These are phyloP conservation scores for Alligator mississippiensis DNA, from an alignment of 2,113 vertebrate species.

Conservation along the genomic window DNA sequence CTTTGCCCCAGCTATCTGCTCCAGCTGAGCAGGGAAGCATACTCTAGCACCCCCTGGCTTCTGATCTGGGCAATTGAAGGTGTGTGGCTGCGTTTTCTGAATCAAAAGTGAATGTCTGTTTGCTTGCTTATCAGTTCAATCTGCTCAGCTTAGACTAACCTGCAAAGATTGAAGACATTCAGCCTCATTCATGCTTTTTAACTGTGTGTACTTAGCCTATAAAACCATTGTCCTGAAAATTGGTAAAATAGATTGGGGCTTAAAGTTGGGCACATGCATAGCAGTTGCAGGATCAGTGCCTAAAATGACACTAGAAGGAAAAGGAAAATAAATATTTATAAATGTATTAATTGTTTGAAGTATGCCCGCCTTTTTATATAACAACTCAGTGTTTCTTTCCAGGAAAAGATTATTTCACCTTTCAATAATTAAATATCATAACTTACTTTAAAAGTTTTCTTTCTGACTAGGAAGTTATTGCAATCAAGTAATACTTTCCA, in stretches of 20 bases:
- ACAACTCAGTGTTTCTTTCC: neutral
- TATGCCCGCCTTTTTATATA: neutral
- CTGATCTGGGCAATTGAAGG: no score
- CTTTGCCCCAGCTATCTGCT: no score
- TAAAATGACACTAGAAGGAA: neutral
- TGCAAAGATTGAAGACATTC: no score
- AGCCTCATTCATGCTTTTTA: neutral
- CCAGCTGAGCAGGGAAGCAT: no score
- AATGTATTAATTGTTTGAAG: neutral
- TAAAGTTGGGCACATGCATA: neutral
- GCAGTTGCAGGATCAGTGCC: neutral
- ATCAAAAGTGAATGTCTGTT: no score
- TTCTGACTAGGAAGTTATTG: neutral
- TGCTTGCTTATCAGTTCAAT: no score
- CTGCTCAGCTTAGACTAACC: no score
- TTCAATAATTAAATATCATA: neutral
- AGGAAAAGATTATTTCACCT: neutral
- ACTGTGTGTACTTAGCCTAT: neutral
- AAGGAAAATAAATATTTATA: neutral
- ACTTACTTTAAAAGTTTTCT: neutral
- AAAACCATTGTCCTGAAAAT: neutral
- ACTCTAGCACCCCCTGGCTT: no score
- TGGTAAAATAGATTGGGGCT: accelerated
- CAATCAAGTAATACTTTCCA: neutral
- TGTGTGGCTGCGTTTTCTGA: no score